A percentile compares a stretch with the other conserved stretches of the same genome.
Evolutionary conservation across 2,113 vertebrate species (phyloP).

Genomic region (Ceuthmochares aereus): DNA sequence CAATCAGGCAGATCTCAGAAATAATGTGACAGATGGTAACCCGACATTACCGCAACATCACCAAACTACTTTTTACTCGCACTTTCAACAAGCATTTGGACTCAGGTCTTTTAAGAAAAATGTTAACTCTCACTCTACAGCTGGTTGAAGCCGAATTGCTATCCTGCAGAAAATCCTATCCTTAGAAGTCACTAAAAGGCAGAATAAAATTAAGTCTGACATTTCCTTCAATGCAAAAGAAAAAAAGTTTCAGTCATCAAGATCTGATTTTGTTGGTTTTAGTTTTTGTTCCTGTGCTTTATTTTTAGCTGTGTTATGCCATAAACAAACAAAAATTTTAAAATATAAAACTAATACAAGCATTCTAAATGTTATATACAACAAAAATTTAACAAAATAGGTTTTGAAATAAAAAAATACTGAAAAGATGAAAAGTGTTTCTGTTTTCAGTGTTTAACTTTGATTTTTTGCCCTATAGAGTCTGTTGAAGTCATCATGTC

Average conservation of each 20-base stretch:
- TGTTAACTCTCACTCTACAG: slow-evolving; percentile 7
- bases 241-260: neutral
- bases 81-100: slow-evolving; percentile 48
- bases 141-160: slow-evolving; percentile 23
- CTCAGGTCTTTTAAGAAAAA: slow-evolving; percentile 18
- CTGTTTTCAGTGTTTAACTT: neutral
- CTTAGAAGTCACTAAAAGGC: neutral
- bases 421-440: neutral
- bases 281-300: neutral
- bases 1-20: slow-evolving; percentile 42
- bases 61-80: neutral
- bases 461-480: neutral
- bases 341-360: neutral
- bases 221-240: neutral
- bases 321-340: neutral
- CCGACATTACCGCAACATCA: slow-evolving; percentile 8
- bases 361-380: neutral
- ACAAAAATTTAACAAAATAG: neutral
- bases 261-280: neutral
- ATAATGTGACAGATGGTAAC: slow-evolving; percentile 44
- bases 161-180: neutral
- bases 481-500: neutral
- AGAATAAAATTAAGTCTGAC: neutral
- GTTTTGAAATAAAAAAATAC: neutral
- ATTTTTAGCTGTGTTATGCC: neutral